Evolutionary conservation across 1,140 invertebrate genomes (phyloP).

Genomic region (Archivesica marissinica): DNA sequence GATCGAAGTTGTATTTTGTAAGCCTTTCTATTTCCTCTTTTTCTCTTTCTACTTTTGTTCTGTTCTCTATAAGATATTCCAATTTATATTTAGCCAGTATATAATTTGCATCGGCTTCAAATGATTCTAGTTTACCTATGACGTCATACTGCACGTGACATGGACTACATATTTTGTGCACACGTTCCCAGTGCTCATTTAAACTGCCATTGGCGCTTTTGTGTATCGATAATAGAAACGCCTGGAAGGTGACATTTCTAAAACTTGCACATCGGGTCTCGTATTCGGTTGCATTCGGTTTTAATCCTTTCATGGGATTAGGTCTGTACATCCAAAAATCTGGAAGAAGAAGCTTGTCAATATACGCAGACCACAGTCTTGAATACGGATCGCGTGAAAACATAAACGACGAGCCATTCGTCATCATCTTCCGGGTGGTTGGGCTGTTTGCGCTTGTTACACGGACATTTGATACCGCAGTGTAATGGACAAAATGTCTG

Average conservation of each 20-base stretch:
- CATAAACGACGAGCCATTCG: constrained; percentile 55
- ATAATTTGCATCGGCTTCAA: constrained; percentile 37
- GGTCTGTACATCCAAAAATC: constrained; percentile 57
- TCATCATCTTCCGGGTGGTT: not conserved
- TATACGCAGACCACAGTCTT: constrained; percentile 67
- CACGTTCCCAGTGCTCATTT: constrained; percentile 64
- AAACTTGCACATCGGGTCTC: constrained; percentile 59
- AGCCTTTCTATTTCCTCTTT: not conserved
- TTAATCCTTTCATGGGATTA: not conserved
- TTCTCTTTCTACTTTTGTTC: not conserved
- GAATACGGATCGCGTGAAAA: constrained; percentile 67
- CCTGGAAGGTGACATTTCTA: constrained; percentile 66
- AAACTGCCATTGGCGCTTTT: not conserved
- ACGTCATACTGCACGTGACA: constrained; percentile 54
- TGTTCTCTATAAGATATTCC: constrained; percentile 14
- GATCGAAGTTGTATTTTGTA: constrained; percentile 40
- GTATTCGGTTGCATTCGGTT: constrained; percentile 5
- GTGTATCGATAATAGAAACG: constrained; percentile 62
- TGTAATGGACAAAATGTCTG: constrained; percentile 33
- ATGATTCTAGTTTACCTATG: constrained; percentile 53
- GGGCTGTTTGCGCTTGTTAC: not conserved
- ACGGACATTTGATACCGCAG: not conserved
- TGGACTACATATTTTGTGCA: constrained; percentile 61
- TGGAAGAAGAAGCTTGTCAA: constrained; percentile 68
- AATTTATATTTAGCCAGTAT: constrained; percentile 20